phyloP scores from a whole-genome alignment of 2,888 invertebrate species.

The Myathropa florea region DNA sequence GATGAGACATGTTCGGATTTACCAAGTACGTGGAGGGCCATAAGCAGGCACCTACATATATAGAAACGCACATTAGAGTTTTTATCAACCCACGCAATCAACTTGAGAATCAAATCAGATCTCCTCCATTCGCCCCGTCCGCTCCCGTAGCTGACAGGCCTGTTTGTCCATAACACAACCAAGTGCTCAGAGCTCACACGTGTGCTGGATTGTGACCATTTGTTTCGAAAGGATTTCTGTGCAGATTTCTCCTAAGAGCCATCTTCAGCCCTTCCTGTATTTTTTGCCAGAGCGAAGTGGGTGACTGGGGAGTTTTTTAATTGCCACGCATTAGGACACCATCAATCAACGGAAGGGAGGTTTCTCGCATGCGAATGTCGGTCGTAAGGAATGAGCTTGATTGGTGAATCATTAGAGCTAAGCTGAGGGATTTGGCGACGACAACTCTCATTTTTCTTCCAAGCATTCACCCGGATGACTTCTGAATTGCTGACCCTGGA shows the following conservation, averaged over 20 bases:
- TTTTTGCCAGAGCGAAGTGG: background rate
- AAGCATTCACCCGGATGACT: conserved; percentile 28
- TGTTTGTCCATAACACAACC: background rate
- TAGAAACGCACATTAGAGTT: conserved; percentile 7
- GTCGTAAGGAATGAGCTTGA: conserved; percentile 17
- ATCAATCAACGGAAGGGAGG: conserved; percentile 39
- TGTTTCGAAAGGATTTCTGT: conserved; percentile 13
- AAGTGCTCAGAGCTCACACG: background rate
- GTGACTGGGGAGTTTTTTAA: conserved; percentile 29
- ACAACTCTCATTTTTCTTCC: conserved; percentile 38
- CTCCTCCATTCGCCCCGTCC: background rate
- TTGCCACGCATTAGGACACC: conserved; percentile 38
- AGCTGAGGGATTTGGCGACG: conserved; percentile 35
- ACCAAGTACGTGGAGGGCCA: conserved; percentile 35
- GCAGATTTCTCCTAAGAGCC: background rate
- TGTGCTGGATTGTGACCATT: conserved; percentile 15
- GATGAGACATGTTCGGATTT: conserved; percentile 58
- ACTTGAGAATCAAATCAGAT: conserved; percentile 43
- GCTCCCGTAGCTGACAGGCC: background rate
- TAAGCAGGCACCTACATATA: background rate
- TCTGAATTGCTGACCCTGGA: conserved; percentile 7
- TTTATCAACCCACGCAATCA: conserved; percentile 54
- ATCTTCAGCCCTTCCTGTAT: background rate
- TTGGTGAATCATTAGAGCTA: conserved; percentile 48
- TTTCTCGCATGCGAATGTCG: conserved; percentile 2